These are phyloP conservation scores for Tetragonula carbonaria DNA, from an alignment of 2,888 invertebrate genomes.

Conservation along the genomic window DNA sequence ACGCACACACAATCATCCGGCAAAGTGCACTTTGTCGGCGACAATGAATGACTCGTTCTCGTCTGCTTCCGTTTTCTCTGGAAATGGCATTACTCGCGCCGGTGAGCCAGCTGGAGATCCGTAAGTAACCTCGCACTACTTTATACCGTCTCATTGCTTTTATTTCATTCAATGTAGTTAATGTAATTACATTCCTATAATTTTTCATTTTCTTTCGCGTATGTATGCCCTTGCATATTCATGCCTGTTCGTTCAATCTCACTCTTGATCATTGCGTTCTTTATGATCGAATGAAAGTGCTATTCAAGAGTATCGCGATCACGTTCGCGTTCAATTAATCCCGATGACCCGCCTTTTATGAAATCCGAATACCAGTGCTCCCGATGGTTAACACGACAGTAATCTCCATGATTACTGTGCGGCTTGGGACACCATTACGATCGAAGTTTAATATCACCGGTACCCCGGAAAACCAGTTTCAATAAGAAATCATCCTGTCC, in stretches of 20 bases:
- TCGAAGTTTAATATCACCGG: slow-evolving; percentile 37
- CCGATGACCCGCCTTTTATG: neutral
- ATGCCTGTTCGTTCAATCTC: neutral
- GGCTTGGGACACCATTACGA: slow-evolving; percentile 21
- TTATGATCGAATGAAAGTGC: slow-evolving; percentile 18
- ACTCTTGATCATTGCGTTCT: slow-evolving; percentile 3
- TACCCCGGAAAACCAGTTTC: slow-evolving; percentile 67
- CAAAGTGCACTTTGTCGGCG: slow-evolving; percentile 29
- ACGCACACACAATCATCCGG: slow-evolving; percentile 7
- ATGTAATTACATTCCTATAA: no score
- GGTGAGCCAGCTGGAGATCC: neutral
- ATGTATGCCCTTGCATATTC: no score
- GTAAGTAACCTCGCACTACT: neutral
- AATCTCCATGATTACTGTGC: slow-evolving; percentile 37
- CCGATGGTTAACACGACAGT: slow-evolving; percentile 9
- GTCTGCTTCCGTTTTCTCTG: slow-evolving; percentile 38
- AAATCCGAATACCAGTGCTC: neutral
- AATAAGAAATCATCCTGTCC: slow-evolving; percentile 56
- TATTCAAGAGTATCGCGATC: neutral
- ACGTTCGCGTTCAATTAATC: slow-evolving; percentile 21
- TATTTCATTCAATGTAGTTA: neutral
- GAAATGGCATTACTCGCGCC: neutral
- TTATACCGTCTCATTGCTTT: neutral
- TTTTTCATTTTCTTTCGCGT: neutral
- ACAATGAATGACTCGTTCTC: slow-evolving; percentile 44